Conservation (phyloP, 2,888 invertebrate species). For the Acanthococcus lagerstroemiae region DNA sequence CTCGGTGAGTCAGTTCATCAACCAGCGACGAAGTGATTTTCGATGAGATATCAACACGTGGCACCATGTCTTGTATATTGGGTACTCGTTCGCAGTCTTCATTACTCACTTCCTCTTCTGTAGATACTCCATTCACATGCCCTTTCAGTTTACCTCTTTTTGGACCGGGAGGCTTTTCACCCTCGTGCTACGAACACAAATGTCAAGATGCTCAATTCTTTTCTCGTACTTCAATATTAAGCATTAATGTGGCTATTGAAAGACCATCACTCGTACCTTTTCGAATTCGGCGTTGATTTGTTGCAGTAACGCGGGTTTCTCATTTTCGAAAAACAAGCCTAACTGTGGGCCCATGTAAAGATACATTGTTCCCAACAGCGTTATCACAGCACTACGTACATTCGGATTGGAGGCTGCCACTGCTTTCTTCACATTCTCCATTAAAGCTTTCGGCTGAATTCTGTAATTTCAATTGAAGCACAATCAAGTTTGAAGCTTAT, state of each 20-base stretch:
- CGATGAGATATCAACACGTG: conserved; percentile 68
- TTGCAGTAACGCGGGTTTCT: conserved; percentile 72
- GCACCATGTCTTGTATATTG: conserved; percentile 58
- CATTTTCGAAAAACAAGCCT: conserved; percentile 70
- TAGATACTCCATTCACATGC: conserved; percentile 43
- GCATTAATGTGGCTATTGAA: no score
- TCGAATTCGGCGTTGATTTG: conserved; percentile 79
- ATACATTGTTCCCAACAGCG: conserved; percentile 64
- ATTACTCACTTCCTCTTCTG: conserved; percentile 44
- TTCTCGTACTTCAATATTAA: conserved; percentile 3
- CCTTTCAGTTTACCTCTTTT: conserved; percentile 36
- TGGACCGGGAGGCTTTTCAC: conserved; percentile 55
- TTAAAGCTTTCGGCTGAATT: conserved; percentile 60
- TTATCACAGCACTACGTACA: conserved; percentile 66
- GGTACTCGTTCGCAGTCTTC: conserved; percentile 43
- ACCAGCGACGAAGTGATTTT: conserved; percentile 72
- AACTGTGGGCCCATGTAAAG: conserved; percentile 69
- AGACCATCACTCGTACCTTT: conserved; percentile 46
- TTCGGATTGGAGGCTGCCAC: conserved; percentile 74
- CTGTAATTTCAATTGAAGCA: conserved; percentile 39
- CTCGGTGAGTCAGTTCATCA: conserved; percentile 73
- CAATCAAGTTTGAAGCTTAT: neutral
- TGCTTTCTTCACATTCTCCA: conserved; percentile 72
- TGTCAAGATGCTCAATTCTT: conserved; percentile 18
- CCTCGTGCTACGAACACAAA: conserved; percentile 49